Percentiles rank a stretch among this genome's conserved stretches.
These are phyloP conservation scores for Apamea epomidion DNA, from an alignment of 2,888 invertebrate genomes.

Conservation along the genomic window DNA sequence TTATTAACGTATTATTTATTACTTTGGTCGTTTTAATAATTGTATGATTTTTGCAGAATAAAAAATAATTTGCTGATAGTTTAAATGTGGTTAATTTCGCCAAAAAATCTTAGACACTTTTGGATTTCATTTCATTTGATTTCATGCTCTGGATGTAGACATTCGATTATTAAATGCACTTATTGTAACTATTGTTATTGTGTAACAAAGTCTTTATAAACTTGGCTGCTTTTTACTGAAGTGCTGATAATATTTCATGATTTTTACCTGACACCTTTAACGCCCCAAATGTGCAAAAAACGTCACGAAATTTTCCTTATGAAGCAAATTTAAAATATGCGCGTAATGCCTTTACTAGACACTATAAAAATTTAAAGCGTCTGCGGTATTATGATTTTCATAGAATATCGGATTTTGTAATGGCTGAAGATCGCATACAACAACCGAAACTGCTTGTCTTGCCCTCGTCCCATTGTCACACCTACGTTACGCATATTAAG, in stretches of 20 bases:
- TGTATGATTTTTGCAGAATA: too few species aligned
- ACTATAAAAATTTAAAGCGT: not conserved
- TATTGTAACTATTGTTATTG: slow-evolving; percentile 7
- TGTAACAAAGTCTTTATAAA: slow-evolving; percentile 26
- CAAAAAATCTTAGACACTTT: not conserved
- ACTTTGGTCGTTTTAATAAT: not conserved
- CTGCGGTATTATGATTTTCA: not conserved
- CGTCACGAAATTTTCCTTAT: not conserved
- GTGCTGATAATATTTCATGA: not conserved
- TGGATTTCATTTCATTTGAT: slow-evolving; percentile 19
- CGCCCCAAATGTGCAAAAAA: not conserved
- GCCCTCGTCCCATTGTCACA: slow-evolving; percentile 14
- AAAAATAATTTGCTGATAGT: not conserved
- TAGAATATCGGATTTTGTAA: not conserved
- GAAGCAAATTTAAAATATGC: not conserved
- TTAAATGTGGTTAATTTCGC: not conserved
- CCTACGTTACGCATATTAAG: slow-evolving; percentile 38
- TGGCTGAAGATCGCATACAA: not conserved
- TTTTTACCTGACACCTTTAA: not conserved
- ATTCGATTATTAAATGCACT: slow-evolving; percentile 12
- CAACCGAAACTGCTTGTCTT: not conserved
- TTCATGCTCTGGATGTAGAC: slow-evolving; percentile 19
- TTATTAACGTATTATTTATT: not conserved
- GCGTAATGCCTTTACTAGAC: not conserved
- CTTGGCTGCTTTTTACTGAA: not conserved